Percentiles rank a stretch among this genome's conserved stretches.
Conservation (phyloP, 2,888 invertebrate species). For the Ennomos quercinarius region DNA sequence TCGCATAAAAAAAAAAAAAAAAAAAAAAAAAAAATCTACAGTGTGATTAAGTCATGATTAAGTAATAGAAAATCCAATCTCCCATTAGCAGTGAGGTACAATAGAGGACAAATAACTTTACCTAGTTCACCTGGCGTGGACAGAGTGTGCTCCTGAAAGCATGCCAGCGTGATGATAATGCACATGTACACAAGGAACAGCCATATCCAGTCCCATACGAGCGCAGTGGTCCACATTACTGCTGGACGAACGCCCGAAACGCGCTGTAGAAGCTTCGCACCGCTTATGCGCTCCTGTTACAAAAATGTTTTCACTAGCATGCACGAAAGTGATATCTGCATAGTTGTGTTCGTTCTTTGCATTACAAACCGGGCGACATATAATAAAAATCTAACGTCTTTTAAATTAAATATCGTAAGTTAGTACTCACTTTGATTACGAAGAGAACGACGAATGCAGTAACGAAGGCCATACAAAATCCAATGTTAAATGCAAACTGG, state of each 20-base stretch:
- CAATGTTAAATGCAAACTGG: conserved; percentile 89
- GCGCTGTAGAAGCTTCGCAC: conserved; percentile 89
- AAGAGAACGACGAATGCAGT: conserved; percentile 88
- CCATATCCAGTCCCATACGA: conserved; percentile 89
- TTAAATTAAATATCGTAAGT: too few relatives aligned
- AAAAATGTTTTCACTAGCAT: neutral
- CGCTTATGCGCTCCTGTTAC: conserved; percentile 88
- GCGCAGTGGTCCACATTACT: conserved; percentile 89
- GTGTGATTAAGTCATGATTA: too few relatives aligned
- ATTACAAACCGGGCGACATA: too few relatives aligned
- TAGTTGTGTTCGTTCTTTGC: too few relatives aligned
- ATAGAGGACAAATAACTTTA: conserved; percentile 40
- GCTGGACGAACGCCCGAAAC: conserved; percentile 89
- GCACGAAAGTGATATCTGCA: neutral
- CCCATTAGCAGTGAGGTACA: too few relatives aligned
- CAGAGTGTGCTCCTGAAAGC: conserved; percentile 89
- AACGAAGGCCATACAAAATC: conserved; percentile 92
- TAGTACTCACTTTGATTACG: conserved; percentile 67
- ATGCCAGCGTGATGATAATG: conserved; percentile 86
- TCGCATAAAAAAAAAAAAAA: too few relatives aligned
- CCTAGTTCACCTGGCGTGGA: conserved; percentile 82
- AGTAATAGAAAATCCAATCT: too few relatives aligned
- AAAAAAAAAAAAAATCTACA: too few relatives aligned
- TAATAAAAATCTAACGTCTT: too few relatives aligned
- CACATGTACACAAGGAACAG: conserved; percentile 85